phyloP scores from a whole-genome alignment of 2,797 vertebrate species.

The Leptatherina wallacei region DNA sequence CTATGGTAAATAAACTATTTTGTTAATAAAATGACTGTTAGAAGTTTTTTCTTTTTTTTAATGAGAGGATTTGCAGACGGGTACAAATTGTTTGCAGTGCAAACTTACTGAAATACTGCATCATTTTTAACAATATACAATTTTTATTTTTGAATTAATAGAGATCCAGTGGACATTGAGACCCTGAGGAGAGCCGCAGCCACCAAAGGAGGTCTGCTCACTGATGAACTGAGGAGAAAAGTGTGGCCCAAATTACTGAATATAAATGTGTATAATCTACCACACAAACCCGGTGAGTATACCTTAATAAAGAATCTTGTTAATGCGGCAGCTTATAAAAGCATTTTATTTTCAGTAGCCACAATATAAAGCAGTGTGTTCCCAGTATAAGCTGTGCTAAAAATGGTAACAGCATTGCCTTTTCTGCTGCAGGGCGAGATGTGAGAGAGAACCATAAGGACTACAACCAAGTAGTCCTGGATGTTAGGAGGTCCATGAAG shows the following conservation, averaged over 20 bases:
- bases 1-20: neutral
- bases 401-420: neutral
- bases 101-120: neutral
- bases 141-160: conserved; percentile 32
- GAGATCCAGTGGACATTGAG: conserved; percentile 84
- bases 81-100: neutral
- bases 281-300: conserved; percentile 83
- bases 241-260: conserved; percentile 90
- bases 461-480: conserved; percentile 87
- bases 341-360: neutral
- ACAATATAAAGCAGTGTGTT: neutral
- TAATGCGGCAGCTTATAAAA: neutral
- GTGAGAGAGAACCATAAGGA: conserved; percentile 84
- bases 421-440: conserved; percentile 74
- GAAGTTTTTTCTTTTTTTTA: neutral
- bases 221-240: conserved; percentile 85
- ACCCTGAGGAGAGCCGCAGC: conserved; percentile 80
- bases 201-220: conserved; percentile 84
- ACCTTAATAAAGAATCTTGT: neutral
- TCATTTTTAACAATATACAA: conserved; percentile 3
- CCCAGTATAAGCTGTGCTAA: neutral
- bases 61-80: neutral
- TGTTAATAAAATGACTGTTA: neutral
- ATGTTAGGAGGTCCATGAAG: conserved; percentile 86
- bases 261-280: conserved; percentile 83